Evolutionary conservation across 2,797 vertebrate species (phyloP), one percentile per base, ranked within the genome.

Genomic region (Hybognathus amarus): DNA sequence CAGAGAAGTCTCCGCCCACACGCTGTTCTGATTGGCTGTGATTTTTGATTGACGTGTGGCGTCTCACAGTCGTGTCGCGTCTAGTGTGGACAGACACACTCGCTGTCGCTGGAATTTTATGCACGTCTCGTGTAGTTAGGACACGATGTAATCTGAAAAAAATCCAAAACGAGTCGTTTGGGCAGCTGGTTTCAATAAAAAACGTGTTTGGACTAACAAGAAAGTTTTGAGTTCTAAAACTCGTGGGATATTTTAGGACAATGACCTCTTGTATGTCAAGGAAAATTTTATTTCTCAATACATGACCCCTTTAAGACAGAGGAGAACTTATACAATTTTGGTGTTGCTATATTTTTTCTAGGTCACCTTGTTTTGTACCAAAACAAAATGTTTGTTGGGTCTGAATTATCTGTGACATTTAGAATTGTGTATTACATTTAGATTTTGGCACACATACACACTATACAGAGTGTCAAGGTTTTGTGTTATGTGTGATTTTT

Each of bases 401-500:
- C 56, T 82, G 3, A 40, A 81, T 36, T 56, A 64, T 22, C 30
- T 20, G 42, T 82, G 30, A 75, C 42, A 71, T 79, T 56, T 54
- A 79, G 64, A 56, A 47, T 45, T 77, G 8, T 15, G 22, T 56
- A 54, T 40, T 54, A 67, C 50, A 68, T 56, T 30, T 56, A 50
- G 8, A 64, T 68, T 67, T 82, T 56, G 45, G 17, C 61, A 69
- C 76, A 69, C 52, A 74, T 45, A 56, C 9, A 69, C n/a, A 6
- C 42, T 18, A 15, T 15, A 66, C 54, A 64, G 52, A 59, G 22
- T 33, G 10, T 22, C 1, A 8, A 67, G 64, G 70, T 61, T 85
- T 67, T 61, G 66, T 70, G 61, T 54, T 77, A 45, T 79, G 52
- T 42, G 78, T 54, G 66, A 83, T 74, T 74, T 68, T 87, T 85